Evolutionary conservation across 1,140 invertebrate genomes (phyloP).

Genomic region (Periplaneta americana): DNA sequence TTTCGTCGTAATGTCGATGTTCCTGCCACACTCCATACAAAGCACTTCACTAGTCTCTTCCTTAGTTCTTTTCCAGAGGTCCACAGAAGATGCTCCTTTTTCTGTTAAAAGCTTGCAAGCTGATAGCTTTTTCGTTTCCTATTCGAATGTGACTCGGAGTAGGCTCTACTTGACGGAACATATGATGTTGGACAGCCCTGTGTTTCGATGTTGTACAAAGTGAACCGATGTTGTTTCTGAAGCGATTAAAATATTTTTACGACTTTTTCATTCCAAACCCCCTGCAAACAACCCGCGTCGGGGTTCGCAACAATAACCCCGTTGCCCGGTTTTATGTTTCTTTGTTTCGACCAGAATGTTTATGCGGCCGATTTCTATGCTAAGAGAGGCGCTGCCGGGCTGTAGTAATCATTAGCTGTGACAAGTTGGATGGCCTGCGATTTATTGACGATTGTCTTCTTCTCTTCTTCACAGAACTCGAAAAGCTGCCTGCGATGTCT

Average conservation of each 20-base stretch:
- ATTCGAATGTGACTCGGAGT: too few species aligned
- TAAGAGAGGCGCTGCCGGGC: neutral
- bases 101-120: too few species aligned
- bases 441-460: neutral
- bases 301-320: neutral
- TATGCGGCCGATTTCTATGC: neutral
- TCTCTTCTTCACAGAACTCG: neutral
- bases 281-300: neutral
- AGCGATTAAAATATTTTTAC: neutral
- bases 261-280: neutral
- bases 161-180: too few species aligned
- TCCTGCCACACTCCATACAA: too few species aligned
- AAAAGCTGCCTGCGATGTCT: too few species aligned
- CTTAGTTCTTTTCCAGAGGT: too few species aligned
- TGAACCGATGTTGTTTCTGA: neutral
- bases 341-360: neutral
- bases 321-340: neutral
- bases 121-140: too few species aligned
- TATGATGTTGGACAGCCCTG: too few species aligned
- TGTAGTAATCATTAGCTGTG: neutral
- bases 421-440: neutral
- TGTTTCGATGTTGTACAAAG: neutral
- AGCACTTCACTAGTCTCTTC: too few species aligned
- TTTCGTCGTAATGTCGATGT: too few species aligned
- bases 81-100: too few species aligned